Evolutionary conservation across 2,797 vertebrate genomes (phyloP).

Genomic region (Smutsia temminckii): DNA sequence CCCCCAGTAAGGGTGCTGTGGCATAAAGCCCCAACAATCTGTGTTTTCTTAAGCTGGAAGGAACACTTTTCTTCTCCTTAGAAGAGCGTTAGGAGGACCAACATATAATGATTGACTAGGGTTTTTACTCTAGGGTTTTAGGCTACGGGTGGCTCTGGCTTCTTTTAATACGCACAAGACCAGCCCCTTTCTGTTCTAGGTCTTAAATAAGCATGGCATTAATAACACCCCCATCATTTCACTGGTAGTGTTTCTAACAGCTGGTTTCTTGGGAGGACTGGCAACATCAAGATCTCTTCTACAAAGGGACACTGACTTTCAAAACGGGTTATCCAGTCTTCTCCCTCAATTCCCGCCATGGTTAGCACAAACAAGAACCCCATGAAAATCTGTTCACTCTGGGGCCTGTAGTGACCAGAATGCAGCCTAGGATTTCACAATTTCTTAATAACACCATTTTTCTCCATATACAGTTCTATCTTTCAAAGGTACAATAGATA

Average conservation of each 20-base stretch:
- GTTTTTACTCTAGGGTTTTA: not conserved
- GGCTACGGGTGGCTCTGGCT: not conserved
- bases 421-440: not conserved
- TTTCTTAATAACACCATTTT: not conserved
- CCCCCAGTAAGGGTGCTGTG: not conserved
- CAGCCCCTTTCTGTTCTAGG: not conserved
- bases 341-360: not conserved
- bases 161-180: not conserved
- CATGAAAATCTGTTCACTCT: not conserved
- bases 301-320: not conserved
- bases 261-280: not conserved
- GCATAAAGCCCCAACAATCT: not conserved
- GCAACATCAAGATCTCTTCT: not conserved
- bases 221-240: not conserved
- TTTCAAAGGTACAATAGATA: not conserved
- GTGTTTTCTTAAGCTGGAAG: not conserved
- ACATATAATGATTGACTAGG: not conserved
- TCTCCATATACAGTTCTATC: not conserved
- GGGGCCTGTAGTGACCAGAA: not conserved
- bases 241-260: not conserved
- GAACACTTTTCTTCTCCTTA: not conserved
- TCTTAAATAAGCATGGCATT: not conserved
- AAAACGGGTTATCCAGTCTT: not conserved
- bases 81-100: not conserved
- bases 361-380: not conserved